Percentiles rank a stretch among this genome's conserved stretches.
Evolutionary conservation across 2,888 invertebrate genomes (phyloP).

Genomic region (Oscheius sp.): DNA sequence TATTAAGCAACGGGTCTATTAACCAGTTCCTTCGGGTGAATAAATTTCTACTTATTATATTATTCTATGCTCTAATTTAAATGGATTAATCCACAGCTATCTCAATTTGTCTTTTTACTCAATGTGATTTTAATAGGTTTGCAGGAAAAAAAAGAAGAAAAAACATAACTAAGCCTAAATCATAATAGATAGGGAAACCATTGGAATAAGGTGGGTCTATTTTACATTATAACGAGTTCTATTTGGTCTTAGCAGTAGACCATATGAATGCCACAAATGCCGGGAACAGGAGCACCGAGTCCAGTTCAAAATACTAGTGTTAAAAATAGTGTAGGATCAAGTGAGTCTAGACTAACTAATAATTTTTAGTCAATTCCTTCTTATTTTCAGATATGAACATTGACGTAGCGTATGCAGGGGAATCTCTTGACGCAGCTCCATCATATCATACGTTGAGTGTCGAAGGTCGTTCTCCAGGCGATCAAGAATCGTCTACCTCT

Average conservation of each 20-base stretch:
- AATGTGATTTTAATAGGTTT: background rate
- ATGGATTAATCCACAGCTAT: too few species aligned
- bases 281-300: background rate
- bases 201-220: background rate
- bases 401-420: background rate
- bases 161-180: too few species aligned
- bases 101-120: background rate
- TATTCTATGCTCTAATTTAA: too few species aligned
- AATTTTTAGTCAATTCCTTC: background rate
- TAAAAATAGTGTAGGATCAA: background rate
- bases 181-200: too few species aligned
- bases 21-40: too few species aligned
- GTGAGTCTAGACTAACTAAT: background rate
- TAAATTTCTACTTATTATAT: too few species aligned
- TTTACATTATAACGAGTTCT: too few species aligned
- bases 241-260: too few species aligned
- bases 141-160: background rate
- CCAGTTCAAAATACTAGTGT: background rate
- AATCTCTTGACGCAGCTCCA: background rate
- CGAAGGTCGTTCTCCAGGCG: slow-evolving; percentile 3
- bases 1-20: too few species aligned
- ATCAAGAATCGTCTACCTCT: slow-evolving; percentile 1
- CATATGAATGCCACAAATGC: too few species aligned
- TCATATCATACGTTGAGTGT: background rate
- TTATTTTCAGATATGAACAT: slow-evolving; percentile 7